Conservation (phyloP, 2,888 invertebrate species). For the Drosophila koepferae region DNA sequence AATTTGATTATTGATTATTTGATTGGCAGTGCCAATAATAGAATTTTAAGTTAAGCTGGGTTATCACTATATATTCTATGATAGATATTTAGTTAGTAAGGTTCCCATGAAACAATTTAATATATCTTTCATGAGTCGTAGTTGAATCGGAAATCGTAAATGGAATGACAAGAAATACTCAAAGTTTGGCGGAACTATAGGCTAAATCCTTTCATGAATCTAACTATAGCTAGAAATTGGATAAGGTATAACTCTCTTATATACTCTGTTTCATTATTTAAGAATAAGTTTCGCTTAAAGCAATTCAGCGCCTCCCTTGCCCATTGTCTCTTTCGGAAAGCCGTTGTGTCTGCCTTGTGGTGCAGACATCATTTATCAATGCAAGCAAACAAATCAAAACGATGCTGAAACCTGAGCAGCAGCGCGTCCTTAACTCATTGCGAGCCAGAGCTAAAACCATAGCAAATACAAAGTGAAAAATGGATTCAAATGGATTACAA, state of each 20-base stretch:
- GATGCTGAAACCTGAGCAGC: conserved; percentile 43
- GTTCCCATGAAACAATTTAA: no score
- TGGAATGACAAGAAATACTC: no score
- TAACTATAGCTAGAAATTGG: not conserved
- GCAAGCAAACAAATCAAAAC: conserved; percentile 75
- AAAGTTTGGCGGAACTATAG: no score
- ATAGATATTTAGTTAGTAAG: no score
- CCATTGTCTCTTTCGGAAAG: conserved; percentile 23
- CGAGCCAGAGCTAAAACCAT: conserved; percentile 54
- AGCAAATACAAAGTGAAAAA: conserved; percentile 75
- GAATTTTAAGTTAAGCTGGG: not conserved
- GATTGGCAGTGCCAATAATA: no score
- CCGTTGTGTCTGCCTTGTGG: conserved; percentile 67
- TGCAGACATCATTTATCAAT: conserved; percentile 76
- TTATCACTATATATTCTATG: no score
- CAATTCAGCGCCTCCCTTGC: conserved; percentile 26
- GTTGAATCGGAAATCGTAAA: no score
- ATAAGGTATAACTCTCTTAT: no score
- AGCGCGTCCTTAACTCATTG: conserved; percentile 1
- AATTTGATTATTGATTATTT: no score
- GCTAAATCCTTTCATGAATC: no score
- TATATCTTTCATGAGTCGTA: no score
- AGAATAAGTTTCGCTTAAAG: not conserved
- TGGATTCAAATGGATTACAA: conserved; percentile 77
- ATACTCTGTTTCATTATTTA: not conserved